phyloP scores from a whole-genome alignment of 1,140 invertebrate species.

The Rhyzopertha dominica region DNA sequence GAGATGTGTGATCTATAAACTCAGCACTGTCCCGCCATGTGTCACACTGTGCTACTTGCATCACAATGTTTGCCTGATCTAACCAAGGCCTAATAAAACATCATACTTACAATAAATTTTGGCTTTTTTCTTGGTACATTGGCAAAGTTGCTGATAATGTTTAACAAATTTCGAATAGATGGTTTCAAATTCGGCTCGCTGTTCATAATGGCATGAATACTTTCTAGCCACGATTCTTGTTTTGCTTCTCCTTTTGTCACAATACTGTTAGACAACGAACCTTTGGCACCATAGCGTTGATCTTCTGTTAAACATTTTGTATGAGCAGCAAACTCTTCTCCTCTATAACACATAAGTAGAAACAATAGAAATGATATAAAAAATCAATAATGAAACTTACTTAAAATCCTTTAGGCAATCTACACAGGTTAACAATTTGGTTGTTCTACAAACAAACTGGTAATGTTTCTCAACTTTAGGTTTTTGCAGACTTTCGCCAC shows the following conservation, averaged over 20 bases:
- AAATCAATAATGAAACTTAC: conserved; percentile 50
- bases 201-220: conserved; percentile 69
- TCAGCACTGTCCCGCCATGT: too few relatives aligned
- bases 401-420: conserved; percentile 87
- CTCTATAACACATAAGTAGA: conserved; percentile 53
- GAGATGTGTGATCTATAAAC: too few relatives aligned
- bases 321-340: conserved; percentile 74
- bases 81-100: too few relatives aligned
- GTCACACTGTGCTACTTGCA: too few relatives aligned
- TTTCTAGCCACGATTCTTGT: conserved; percentile 82
- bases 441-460: conserved; percentile 49
- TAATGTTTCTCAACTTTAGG: conserved; percentile 90
- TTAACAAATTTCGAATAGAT: conserved; percentile 59
- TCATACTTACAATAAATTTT: conserved; percentile 64
- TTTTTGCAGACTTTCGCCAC: conserved; percentile 85
- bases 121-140: conserved; percentile 90
- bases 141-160: conserved; percentile 65
- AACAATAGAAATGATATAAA: conserved; percentile 10
- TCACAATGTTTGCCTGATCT: too few relatives aligned
- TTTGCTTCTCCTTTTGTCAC: conserved; percentile 86
- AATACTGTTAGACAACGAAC: conserved; percentile 64
- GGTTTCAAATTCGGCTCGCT: conserved; percentile 53
- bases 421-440: conserved; percentile 70
- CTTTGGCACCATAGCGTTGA: conserved; percentile 82
- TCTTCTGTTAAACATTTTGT: conserved; percentile 90